These are phyloP conservation scores for Cottus gobio DNA, from an alignment of 2,113 vertebrate species.

Conservation along the genomic window DNA sequence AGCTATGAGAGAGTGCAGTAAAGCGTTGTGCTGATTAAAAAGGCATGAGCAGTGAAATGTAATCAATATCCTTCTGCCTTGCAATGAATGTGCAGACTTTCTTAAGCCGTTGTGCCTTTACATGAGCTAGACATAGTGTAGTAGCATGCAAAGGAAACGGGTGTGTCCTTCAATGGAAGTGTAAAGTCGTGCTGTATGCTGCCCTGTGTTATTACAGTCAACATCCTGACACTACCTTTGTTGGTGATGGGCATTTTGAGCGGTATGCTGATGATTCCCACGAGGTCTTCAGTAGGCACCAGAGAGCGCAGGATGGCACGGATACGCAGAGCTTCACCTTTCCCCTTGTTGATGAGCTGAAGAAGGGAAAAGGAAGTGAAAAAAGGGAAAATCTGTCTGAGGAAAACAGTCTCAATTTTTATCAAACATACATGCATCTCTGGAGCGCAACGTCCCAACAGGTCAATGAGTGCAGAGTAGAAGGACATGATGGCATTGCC, in stretches of 20 bases:
- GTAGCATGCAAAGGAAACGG: conserved; percentile 5
- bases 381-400: neutral
- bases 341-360: conserved; percentile 98
- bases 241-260: conserved; percentile 92
- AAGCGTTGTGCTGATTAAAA: conserved; percentile 74
- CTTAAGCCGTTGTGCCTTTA: neutral
- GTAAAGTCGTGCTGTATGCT: neutral
- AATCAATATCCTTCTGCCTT: conserved; percentile 54
- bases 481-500: conserved; percentile 99
- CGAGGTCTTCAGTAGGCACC: conserved; percentile 97
- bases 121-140: neutral
- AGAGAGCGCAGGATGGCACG: conserved; percentile 96
- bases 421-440: conserved; percentile 91
- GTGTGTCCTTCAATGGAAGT: neutral
- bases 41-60: conserved; percentile 63
- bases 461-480: conserved; percentile 98
- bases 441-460: conserved; percentile 96
- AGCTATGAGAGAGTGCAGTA: conserved; percentile 59
- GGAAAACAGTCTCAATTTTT: neutral
- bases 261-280: conserved; percentile 97
- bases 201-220: neutral
- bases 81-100: conserved; percentile 29
- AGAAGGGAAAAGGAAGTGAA: neutral
- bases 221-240: conserved; percentile 86
- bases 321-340: conserved; percentile 98